These are phyloP conservation scores for Octonoba sinensis DNA, from an alignment of 2,888 invertebrate genomes.

Conservation along the genomic window DNA sequence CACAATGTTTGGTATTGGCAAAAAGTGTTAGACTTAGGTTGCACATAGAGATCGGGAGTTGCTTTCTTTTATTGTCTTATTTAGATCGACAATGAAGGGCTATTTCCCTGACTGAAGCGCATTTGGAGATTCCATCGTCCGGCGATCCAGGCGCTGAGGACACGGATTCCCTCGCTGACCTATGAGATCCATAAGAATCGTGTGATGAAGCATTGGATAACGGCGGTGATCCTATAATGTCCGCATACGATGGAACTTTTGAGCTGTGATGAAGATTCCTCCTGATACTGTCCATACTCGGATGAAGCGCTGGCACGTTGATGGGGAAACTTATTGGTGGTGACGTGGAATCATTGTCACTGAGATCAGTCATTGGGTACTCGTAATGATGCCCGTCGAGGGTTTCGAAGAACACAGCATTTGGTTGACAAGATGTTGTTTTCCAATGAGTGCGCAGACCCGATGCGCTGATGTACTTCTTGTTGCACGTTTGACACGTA, in stretches of 20 bases:
- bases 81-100: conserved; percentile 43
- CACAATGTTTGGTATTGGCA: conserved; percentile 1
- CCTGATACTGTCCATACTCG: conserved; percentile 30
- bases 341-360: conserved; percentile 51
- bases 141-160: conserved; percentile 36
- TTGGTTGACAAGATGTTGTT: conserved; percentile 92
- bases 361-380: conserved; percentile 57
- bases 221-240: conserved; percentile 45
- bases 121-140: conserved; percentile 53
- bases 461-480: conserved; percentile 95
- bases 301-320: conserved; percentile 51
- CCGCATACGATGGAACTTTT: conserved; percentile 36
- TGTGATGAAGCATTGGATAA: conserved; percentile 49
- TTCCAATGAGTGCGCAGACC: conserved; percentile 88
- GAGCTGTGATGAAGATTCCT: conserved; percentile 17
- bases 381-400: conserved; percentile 55
- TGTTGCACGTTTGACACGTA: conserved; percentile 96
- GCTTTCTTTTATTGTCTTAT: conserved; percentile 7
- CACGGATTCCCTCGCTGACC: conserved; percentile 22
- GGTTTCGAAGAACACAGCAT: conserved; percentile 76
- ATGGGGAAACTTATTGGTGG: conserved; percentile 44
- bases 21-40: not conserved
- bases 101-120: conserved; percentile 42
- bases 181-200: conserved; percentile 57
- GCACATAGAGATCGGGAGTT: conserved; percentile 2